Evolutionary conservation across 1,140 invertebrate species (phyloP), one percentile per base, ranked within the genome.

Genomic region (Panagrolaimus sp.): DNA sequence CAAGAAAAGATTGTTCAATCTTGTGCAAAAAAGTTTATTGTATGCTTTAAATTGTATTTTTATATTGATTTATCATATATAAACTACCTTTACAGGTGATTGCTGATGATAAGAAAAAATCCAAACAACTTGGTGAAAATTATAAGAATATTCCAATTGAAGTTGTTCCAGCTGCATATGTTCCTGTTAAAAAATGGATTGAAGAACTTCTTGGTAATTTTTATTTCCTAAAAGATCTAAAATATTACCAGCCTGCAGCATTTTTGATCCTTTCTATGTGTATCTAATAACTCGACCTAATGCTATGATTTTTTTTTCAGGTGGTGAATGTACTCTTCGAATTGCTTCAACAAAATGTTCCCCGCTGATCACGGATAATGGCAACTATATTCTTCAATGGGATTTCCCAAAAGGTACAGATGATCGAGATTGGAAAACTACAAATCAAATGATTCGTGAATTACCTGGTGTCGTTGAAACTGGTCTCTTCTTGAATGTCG

Each of bases 331-430:
- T 58, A 65, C 70, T 43, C 71, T 73, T 55, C 63, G 71, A 21
- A 73, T 73, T 32, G 17, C 64, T 6, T 68, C 74, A 32, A 58
- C 21, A 12, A 73, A 73, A 65, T 72, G 70, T 32, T 95, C 95
- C 32, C 95, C 96, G 45, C 89, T 96, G 44, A 89, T 98, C 6
- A 98, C 95, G 10, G 96, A 98, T 83, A 97, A 96, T 88, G 92
- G 93, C 12, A 98, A 98, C 86, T 96, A 98, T 83, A 90, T 98
- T 70, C 79, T 98, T 4, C 95, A 98, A 84, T 98, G 94, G 92
- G 85, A 88, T 71, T 93, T 96, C 85, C 87, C 89, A 21, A 85
- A 88, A 63, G 84, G 88, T 71, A 84, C 87, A 46, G 84, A 88
- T 0, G 65, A 72, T 21, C 69, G 24, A 15, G 86, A 93, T 80